Percentiles rank a stretch among this genome's conserved stretches.
Conservation (phyloP, 2,797 vertebrate genomes). For the Enteromius afrohamiltoni region DNA sequence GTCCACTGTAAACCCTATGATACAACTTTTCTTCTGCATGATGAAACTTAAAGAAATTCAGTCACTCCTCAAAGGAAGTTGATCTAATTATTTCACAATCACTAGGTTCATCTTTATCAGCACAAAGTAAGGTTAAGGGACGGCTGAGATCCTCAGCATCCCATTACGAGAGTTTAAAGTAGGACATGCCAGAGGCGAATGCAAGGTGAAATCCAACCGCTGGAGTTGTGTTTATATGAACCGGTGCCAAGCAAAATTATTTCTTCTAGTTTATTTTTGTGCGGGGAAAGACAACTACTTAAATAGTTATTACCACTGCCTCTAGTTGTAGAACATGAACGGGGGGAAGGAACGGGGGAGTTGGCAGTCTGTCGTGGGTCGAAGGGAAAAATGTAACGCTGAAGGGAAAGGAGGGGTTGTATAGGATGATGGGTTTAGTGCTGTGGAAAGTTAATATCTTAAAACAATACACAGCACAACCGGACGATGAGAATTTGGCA, state of each 20-base stretch:
- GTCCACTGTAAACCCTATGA: neutral
- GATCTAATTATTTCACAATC: slow-evolving; percentile 46
- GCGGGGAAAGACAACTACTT: slow-evolving; percentile 70
- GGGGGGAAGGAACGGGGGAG: slow-evolving; percentile 58
- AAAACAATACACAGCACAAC: slow-evolving; percentile 75
- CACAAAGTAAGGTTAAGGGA: slow-evolving; percentile 42
- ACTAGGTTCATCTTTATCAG: slow-evolving; percentile 35
- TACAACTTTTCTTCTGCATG: neutral
- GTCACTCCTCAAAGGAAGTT: slow-evolving; percentile 13
- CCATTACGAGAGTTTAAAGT: slow-evolving; percentile 57
- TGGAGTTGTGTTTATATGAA: slow-evolving; percentile 72
- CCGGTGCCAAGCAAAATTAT: slow-evolving; percentile 71
- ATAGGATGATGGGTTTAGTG: slow-evolving; percentile 69
- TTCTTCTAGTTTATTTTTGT: slow-evolving; percentile 77
- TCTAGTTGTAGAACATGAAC: slow-evolving; percentile 73
- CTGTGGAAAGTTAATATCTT: slow-evolving; percentile 78
- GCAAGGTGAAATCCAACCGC: slow-evolving; percentile 73
- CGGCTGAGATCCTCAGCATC: slow-evolving; percentile 29
- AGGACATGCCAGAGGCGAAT: slow-evolving; percentile 66
- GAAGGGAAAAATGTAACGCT: slow-evolving; percentile 11
- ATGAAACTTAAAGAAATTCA: slow-evolving; percentile 43
- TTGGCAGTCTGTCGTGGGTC: slow-evolving; percentile 20
- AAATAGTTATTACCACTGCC: slow-evolving; percentile 69
- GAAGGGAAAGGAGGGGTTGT: slow-evolving; percentile 33
- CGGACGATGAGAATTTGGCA: slow-evolving; percentile 76